A percentile compares a stretch with the other conserved stretches of the same genome.
phyloP scores from a whole-genome alignment of 2,113 vertebrate species.

The Diadophis punctatus region DNA sequence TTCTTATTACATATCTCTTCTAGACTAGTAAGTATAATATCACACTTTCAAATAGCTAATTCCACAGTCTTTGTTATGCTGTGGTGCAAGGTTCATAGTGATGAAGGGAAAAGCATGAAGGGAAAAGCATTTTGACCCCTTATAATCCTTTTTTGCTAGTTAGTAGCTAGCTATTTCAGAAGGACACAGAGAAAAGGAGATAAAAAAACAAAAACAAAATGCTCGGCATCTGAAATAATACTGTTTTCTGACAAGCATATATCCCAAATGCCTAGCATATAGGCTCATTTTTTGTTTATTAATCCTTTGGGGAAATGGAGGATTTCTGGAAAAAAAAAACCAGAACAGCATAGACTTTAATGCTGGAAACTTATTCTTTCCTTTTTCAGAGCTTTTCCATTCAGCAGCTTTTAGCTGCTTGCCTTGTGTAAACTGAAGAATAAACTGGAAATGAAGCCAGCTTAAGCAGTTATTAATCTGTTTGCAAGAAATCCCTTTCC shows the following conservation, averaged over 20 bases:
- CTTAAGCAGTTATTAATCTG: neutral
- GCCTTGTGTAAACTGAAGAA: neutral
- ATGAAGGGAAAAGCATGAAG: neutral
- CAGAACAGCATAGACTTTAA: fast-evolving
- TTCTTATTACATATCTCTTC: neutral
- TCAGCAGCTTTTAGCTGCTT: neutral
- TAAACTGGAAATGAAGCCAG: neutral
- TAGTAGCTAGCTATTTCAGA: neutral
- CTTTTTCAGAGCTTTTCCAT: neutral
- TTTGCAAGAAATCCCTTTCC: neutral
- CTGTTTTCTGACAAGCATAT: neutral
- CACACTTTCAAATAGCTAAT: neutral
- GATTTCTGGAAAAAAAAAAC: neutral
- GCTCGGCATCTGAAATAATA: neutral
- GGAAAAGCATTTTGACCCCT: neutral
- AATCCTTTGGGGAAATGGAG: neutral
- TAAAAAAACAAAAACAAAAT: neutral
- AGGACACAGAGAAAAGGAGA: neutral
- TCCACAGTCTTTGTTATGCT: neutral
- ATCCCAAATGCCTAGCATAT: neutral
- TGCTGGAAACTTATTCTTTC: neutral
- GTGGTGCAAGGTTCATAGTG: neutral
- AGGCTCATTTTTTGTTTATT: neutral
- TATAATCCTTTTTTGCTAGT: neutral
- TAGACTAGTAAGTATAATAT: neutral